Evolutionary conservation across 92 coral and sea anemone species (phyloP).

Genomic region (Palythoa heliodiscus): DNA sequence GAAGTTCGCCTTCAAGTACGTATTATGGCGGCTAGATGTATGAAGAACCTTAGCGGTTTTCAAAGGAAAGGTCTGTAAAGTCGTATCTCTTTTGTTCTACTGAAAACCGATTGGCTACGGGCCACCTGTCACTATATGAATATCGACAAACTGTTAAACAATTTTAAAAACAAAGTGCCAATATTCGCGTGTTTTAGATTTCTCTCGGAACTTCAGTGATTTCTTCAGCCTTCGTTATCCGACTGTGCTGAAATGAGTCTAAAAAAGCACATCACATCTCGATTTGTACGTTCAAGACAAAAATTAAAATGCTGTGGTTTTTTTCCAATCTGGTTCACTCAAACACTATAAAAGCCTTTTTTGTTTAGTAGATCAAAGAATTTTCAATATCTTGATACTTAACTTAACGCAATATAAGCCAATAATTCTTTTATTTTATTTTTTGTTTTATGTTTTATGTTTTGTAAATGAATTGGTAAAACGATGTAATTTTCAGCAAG

Average conservation of each 20-base stretch:
- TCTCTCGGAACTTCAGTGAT: background rate
- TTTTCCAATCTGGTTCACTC: background rate
- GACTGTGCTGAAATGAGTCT: background rate
- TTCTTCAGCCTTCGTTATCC: background rate
- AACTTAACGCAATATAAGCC: too few relatives aligned
- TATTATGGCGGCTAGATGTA: background rate
- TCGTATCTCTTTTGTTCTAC: background rate
- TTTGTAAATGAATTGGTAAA: background rate
- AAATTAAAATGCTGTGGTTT: background rate
- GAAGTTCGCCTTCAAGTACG: constrained; percentile 1
- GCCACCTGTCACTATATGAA: constrained; percentile 28
- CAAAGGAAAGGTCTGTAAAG: background rate
- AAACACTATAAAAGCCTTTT: background rate
- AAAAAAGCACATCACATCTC: background rate
- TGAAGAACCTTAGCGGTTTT: background rate
- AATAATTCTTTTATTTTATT: too few relatives aligned
- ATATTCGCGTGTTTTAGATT: background rate
- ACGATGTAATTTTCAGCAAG: background rate
- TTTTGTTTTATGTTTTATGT: background rate
- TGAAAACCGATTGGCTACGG: constrained; percentile 2
- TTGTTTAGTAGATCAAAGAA: background rate
- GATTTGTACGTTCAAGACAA: background rate
- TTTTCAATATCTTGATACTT: background rate
- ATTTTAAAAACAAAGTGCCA: background rate
- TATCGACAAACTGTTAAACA: background rate